A percentile compares a stretch with the other conserved stretches of the same genome.
phyloP scores from a whole-genome alignment of 2,888 invertebrate genomes.

The Saturnia japonica region DNA sequence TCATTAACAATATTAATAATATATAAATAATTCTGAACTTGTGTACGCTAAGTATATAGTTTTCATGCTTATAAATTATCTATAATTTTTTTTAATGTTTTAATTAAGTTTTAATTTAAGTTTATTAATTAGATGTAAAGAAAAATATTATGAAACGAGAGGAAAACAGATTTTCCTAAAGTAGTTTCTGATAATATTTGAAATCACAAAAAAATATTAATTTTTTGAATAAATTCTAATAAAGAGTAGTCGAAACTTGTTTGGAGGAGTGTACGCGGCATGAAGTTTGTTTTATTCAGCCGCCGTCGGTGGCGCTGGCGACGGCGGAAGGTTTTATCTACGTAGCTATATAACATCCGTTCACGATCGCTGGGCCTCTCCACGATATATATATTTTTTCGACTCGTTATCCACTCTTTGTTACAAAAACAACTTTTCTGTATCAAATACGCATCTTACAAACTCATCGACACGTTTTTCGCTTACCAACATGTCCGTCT shows the following conservation, averaged over 20 bases:
- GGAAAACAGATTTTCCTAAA: no score
- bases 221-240: conserved; percentile 19
- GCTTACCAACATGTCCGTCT: conserved; percentile 32
- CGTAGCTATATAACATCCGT: conserved; percentile 81
- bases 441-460: conserved; percentile 53
- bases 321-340: conserved; percentile 82
- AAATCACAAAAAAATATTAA: conserved; percentile 39
- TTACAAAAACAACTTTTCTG: conserved; percentile 75
- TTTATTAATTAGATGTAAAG: no score
- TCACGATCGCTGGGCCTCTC: conserved; percentile 73
- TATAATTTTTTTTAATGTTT: no score
- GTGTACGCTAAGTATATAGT: no score
- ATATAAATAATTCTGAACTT: no score
- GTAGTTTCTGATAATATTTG: background rate
- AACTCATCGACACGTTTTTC: conserved; percentile 62
- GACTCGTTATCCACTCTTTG: conserved; percentile 69
- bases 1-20: no score
- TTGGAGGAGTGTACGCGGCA: conserved; percentile 67
- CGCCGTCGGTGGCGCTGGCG: conserved; percentile 71
- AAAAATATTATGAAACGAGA: no score
- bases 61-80: no score
- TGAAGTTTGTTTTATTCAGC: conserved; percentile 70
- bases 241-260: conserved; percentile 49
- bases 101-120: no score
- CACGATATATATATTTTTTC: conserved; percentile 70